These are phyloP conservation scores for Thelohanellus kitauei DNA, from an alignment of 30 jellyfish, hydroid and myxozoan species.

Conservation along the genomic window DNA sequence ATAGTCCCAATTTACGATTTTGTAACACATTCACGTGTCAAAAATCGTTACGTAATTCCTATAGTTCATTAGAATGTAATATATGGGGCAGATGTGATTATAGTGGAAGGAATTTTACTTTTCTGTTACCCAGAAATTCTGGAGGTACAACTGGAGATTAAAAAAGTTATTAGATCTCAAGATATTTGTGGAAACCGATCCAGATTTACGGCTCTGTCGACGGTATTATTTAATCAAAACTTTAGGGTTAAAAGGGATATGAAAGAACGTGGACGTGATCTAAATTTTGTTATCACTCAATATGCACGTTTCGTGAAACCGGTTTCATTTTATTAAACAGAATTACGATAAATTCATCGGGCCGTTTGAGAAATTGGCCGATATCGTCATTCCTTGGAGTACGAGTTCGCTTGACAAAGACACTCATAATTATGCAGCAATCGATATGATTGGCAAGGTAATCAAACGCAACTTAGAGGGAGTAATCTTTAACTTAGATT, in stretches of 20 bases:
- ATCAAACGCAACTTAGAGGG: not conserved
- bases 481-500: too few relatives aligned
- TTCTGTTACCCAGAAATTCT: slow-evolving; percentile 37
- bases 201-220: slow-evolving; percentile 56
- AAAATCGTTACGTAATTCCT: too few relatives aligned
- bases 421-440: not conserved
- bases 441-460: not conserved
- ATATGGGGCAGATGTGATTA: slow-evolving; percentile 90
- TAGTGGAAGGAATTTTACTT: slow-evolving; percentile 81
- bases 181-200: slow-evolving; percentile 76
- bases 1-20: slow-evolving; percentile 83
- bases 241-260: slow-evolving; percentile 55
- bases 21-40: too few relatives aligned
- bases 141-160: slow-evolving; percentile 31
- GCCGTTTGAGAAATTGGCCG: slow-evolving; percentile 66
- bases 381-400: slow-evolving; percentile 98
- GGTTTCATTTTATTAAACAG: slow-evolving; percentile 20
- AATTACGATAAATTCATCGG: slow-evolving; percentile 79
- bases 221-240: too few relatives aligned
- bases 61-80: too few relatives aligned
- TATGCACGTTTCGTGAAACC: slow-evolving; percentile 75
- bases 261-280: slow-evolving; percentile 45
- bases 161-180: slow-evolving; percentile 56
- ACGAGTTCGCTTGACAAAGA: not conserved
- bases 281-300: slow-evolving; percentile 43